Evolutionary conservation across 2,888 invertebrate species (phyloP).

Genomic region (Patella ulyssiponensis): DNA sequence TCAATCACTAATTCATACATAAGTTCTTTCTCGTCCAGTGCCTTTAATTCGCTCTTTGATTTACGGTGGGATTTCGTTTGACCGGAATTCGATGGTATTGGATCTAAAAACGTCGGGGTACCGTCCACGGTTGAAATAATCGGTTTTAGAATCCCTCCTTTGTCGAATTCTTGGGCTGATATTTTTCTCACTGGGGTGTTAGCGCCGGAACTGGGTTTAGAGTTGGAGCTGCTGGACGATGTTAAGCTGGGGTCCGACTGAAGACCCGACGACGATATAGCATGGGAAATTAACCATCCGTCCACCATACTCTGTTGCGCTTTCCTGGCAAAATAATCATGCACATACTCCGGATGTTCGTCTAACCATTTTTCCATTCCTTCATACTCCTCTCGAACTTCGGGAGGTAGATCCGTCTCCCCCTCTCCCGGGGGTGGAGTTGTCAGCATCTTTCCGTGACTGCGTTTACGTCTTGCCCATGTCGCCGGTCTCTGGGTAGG

Average conservation of each 20-base stretch:
- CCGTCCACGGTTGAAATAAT: conserved; percentile 92
- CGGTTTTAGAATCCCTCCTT: conserved; percentile 90
- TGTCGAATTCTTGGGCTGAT: conserved; percentile 96
- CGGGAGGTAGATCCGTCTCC: conserved; percentile 42
- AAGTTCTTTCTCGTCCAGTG: conserved; percentile 69
- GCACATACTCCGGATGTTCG: conserved; percentile 95
- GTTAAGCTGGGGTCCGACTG: conserved; percentile 41
- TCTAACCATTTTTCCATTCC: conserved; percentile 94
- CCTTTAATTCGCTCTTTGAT: conserved; percentile 75
- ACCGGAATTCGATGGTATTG: conserved; percentile 59
- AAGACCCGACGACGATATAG: conserved; percentile 59
- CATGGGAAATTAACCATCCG: conserved; percentile 83
- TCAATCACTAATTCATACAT: conserved; percentile 71
- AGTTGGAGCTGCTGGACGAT: conserved; percentile 63
- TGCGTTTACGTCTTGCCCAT: conserved; percentile 34
- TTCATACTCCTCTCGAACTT: conserved; percentile 55
- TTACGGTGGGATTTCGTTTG: conserved; percentile 74
- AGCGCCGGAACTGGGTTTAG: conserved; percentile 80
- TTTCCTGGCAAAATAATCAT: conserved; percentile 93
- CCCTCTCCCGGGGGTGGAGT: conserved; percentile 35
- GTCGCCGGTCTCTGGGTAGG: conserved; percentile 29
- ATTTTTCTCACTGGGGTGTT: conserved; percentile 94
- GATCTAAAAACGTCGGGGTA: conserved; percentile 87
- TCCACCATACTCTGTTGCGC: conserved; percentile 93
- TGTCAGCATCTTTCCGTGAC: conserved; percentile 37